Base-by-base conservation (phyloP, 1,140 invertebrate genomes). In the Dinoponera quadriceps region DNA sequence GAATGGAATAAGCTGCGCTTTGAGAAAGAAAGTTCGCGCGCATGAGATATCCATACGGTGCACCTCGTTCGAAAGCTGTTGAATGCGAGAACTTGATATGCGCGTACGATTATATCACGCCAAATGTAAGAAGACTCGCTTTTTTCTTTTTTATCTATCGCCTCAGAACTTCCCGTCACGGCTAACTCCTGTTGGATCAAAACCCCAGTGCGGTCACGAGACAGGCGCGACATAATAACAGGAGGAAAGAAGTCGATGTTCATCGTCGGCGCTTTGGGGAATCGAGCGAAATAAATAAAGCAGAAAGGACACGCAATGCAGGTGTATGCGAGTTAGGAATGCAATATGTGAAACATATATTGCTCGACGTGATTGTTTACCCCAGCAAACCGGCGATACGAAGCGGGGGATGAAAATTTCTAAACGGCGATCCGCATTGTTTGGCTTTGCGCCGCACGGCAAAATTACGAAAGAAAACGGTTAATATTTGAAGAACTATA, bases 231-330 rank as follows among this genome's bases (percentile, higher is more conserved):
- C n/a, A 38, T 81, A 49, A 63, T 74, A 33, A 59, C 62, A 57
- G 38, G 68, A 85, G 62, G 60, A 83, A 78, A 83, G 25, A 29
- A 14, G 25, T 14, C n/a, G 33, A 7, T 33, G 33, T 33, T 33
- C 33, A 33, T 33, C 22, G 9, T 0, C 5, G 16, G 25, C n/a
- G 71, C 82, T 72, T 22, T 48, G 85, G 83, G 71, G 84, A 81
- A 82, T 84, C 54, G 71, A 13, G 11, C 14, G 59, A 22, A 20
- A 82, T 65, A 55, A 80, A 78, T 68, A 77, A 68, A 60, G 13
- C 13, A 49, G n/a, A 5, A 74, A 80, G 44, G n/a, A n/a, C 55
- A 80, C 44, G 27, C 25, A 48, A 33, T 22, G n/a, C 55, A 22
- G 29, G 3, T 14, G 38, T 38, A 1, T 11, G 48, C 13, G 25